Conservation (phyloP, 2,797 vertebrate species). For the Catamblyrhynchus diadema region DNA sequence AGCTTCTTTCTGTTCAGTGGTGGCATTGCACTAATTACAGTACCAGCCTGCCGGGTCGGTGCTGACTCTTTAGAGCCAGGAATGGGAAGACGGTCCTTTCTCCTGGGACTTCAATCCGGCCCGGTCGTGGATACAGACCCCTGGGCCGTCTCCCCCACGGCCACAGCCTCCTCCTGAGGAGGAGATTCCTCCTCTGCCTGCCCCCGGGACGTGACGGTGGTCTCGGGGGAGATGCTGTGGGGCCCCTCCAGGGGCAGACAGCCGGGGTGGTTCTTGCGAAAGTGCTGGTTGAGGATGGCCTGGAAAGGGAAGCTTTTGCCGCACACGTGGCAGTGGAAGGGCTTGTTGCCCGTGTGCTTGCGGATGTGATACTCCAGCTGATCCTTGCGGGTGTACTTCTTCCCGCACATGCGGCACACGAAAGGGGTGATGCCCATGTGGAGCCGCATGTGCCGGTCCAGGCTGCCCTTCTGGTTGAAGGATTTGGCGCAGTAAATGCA, state of each 20-base stretch:
- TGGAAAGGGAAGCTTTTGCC: constrained; percentile 99
- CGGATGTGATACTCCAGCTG: constrained; percentile 99
- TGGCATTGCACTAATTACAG: constrained; percentile 71
- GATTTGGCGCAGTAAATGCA: constrained; percentile 99
- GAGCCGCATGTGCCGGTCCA: constrained; percentile 97
- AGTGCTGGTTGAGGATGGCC: constrained; percentile 99
- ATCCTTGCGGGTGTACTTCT: constrained; percentile 98
- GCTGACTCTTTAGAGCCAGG: constrained; percentile 56
- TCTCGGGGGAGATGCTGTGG: constrained; percentile 95
- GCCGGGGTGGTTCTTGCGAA: constrained; percentile 98
- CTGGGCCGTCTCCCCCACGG: constrained; percentile 83
- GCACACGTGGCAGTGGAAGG: constrained; percentile 96
- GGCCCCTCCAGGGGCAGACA: constrained; percentile 89
- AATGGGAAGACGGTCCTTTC: constrained; percentile 60
- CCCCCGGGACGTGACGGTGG: constrained; percentile 89
- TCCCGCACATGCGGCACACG: constrained; percentile 95
- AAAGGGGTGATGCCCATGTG: constrained; percentile 99
- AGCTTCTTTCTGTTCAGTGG: constrained; percentile 61
- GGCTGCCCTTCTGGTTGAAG: constrained; percentile 98
- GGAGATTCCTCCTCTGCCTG: constrained; percentile 89
- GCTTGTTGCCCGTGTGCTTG: constrained; percentile 99
- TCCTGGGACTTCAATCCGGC: constrained; percentile 84
- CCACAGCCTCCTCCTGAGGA: constrained; percentile 85
- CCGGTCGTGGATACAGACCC: constrained; percentile 95
- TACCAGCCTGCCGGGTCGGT: constrained; percentile 62